Base-by-base conservation (phyloP, 2,797 vertebrate species). In the Hippopotamyrus pictus region DNA sequence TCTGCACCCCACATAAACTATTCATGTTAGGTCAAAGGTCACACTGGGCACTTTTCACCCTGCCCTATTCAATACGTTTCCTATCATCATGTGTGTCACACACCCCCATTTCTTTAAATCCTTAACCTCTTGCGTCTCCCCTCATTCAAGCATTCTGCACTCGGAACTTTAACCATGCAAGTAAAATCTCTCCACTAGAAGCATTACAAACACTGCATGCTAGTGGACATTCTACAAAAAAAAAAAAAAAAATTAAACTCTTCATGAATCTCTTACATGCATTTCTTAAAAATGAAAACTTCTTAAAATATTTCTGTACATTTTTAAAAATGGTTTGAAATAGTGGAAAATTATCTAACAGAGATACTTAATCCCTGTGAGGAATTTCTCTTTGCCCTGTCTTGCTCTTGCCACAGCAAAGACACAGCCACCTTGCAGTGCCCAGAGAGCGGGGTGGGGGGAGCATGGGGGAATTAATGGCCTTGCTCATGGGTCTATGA, bases 191-290 rank as follows among this genome's bases (percentile, higher is more conserved):
- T 90, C 86, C 86, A 93, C 85, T 92, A 91, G 91, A 93, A 82
- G 44, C 88, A 94, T 84, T 93, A 93, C 93, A 90, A 93, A 93
- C 93, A 94, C 57, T 94, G 95, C 94, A 95, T 94, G 94, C 94
- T 94, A 25, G 88, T 89, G 54, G 33, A 46, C 51, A 76, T 83
- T 84, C 25, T n/a, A 46, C 51, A 54, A 53, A 29, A 51, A 53
- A 54, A 54, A 29, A 50, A 50, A 17, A 54, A 44, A 84, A 19
- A 86, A 85, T 33, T 44, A n/a, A 88, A 57, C 73, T n/a, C 19
- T 57, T 57, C 12, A 41, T 17, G n/a, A 87, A 17, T 82, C 48
- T 85, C 50, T 19, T 37, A 41, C 79, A 89, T 89, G 54, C 79
- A 85, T 82, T 82, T 82, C 46, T 82, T 82, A 2, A 8, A n/a